Base-by-base conservation (phyloP, 2,113 vertebrate species). In the Montifringilla adamsi region DNA sequence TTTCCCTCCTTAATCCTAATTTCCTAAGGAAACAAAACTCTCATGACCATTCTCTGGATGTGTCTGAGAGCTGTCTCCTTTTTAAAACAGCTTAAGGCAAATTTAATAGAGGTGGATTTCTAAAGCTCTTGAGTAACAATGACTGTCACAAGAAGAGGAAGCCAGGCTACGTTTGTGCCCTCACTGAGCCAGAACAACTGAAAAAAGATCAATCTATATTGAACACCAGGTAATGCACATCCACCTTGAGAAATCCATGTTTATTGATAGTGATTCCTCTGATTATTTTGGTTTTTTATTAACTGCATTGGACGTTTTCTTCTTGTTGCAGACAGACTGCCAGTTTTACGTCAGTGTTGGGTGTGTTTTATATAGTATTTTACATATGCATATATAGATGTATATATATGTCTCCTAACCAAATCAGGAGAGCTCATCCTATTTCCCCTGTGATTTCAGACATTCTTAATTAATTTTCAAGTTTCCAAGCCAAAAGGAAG, bases 161-260 rank as follows among this genome's bases (percentile, higher is more conserved):
- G 23, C 27, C 1, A 4, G 35, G 13, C 33, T 59, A 7, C 2
- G 3, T 84, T 63, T 91, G 15, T 89, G 35, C 23, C 28, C 19
- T 35, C 21, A 33, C 15, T 30, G 14, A 67, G 24, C 1, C 15
- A 73, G 89, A 55, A 33, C 11, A 52, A 39, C 16, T 3, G 11
- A 1, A 1, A 63, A 70, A 31, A 63, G 3, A 33, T 39, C 33
- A 30, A 10, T 26, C 15, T 4, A 0, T 56, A 35, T 9, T 64
- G 52, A 89, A 15, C 21, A 47, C 9, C 35, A 43, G 9, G 13
- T 9, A 60, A 27, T 37, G 26, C 14, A 47, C 15, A 37, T 12
- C 49, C 13, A 68, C 35, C 49, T 72, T 52, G 41, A 84, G 41
- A 91, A 87, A 56, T 69, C 16, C 1, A 2, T 76, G n/a, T 4